Conservation (phyloP, 2,888 invertebrate genomes). For the Allophyes oxyacanthae region DNA sequence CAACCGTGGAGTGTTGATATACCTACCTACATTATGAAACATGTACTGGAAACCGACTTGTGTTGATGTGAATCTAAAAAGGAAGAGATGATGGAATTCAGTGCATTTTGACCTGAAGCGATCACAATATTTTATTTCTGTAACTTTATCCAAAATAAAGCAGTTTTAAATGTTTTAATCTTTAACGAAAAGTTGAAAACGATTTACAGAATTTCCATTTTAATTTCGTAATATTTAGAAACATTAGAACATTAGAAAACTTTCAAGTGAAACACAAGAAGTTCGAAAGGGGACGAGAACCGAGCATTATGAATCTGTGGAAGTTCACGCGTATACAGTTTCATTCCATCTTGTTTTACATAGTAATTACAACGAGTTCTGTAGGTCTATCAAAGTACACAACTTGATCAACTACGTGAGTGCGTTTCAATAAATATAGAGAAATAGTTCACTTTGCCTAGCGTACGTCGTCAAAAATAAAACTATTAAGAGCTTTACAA, state of each 20-base stretch:
- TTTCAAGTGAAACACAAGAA: slow-evolving; percentile 6
- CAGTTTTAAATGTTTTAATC: no score
- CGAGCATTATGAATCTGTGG: slow-evolving; percentile 1
- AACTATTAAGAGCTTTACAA: not conserved
- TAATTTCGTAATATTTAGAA: not conserved
- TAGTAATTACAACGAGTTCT: slow-evolving; percentile 1
- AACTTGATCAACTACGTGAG: slow-evolving; percentile 1
- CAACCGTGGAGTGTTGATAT: slow-evolving; percentile 7
- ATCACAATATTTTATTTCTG: no score
- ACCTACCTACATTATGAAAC: slow-evolving; percentile 14
- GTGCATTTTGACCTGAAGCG: no score
- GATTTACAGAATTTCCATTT: no score
- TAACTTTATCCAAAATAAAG: no score
- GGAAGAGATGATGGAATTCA: no score
- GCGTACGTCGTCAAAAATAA: not conserved
- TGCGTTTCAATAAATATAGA: not conserved
- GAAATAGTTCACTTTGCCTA: not conserved
- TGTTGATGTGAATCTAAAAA: slow-evolving; percentile 7
- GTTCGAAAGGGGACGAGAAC: not conserved
- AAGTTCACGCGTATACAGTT: not conserved
- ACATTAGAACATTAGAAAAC: no score
- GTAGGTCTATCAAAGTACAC: not conserved
- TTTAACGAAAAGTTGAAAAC: no score
- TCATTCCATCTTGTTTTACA: not conserved
- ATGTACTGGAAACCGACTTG: slow-evolving; percentile 4